These are phyloP conservation scores for Cyaniris semiargus DNA, from an alignment of 2,888 invertebrate species.

Conservation along the genomic window DNA sequence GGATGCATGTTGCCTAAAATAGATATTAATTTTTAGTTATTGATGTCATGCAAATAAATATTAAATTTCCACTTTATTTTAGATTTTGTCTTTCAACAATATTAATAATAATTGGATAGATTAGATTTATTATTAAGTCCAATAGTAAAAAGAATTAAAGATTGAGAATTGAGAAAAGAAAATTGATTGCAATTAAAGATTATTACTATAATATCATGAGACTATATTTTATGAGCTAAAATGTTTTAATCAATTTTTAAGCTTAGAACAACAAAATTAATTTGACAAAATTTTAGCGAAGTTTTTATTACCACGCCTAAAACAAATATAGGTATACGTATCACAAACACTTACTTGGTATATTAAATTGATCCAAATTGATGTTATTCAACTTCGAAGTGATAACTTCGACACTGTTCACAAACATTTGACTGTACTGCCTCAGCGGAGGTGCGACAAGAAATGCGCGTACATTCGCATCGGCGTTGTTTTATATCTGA, in stretches of 20 bases:
- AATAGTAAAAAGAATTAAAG: not conserved
- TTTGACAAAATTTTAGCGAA: not conserved
- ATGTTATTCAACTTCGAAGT: constrained; percentile 64
- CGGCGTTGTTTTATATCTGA: constrained; percentile 69
- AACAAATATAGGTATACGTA: not conserved
- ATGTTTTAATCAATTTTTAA: no score
- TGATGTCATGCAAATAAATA: not conserved
- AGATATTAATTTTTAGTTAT: constrained; percentile 23
- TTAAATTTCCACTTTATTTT: not conserved
- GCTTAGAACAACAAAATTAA: not conserved
- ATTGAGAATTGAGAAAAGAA: no score
- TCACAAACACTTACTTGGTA: constrained; percentile 36
- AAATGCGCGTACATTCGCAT: constrained; percentile 57
- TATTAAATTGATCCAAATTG: constrained; percentile 47
- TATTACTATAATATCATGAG: no score
- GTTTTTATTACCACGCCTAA: not conserved
- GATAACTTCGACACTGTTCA: constrained; percentile 54
- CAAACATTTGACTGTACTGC: constrained; percentile 33
- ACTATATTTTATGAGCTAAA: no score
- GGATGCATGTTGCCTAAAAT: constrained; percentile 62
- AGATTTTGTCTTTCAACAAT: not conserved
- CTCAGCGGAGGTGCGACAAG: constrained; percentile 47
- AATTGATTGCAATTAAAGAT: no score
- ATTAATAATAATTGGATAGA: not conserved
- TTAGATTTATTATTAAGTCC: no score